A percentile compares a stretch with the other conserved stretches of the same genome.
phyloP scores from a whole-genome alignment of 2,797 vertebrate species.

The Melanotaenia boesemani region DNA sequence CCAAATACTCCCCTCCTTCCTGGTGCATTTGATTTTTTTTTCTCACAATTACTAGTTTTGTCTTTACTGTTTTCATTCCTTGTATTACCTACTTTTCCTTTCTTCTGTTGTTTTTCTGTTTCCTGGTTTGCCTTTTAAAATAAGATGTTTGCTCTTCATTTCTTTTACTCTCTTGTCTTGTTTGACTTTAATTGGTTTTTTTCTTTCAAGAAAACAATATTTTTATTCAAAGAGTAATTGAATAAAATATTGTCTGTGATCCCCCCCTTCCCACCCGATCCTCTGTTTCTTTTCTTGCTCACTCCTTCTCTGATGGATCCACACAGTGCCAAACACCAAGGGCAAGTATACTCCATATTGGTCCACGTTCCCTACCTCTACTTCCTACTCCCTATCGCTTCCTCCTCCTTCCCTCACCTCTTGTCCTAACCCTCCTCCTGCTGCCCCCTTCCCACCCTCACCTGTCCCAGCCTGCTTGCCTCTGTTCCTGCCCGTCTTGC shows the following conservation, averaged over 20 bases:
- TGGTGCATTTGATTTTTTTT: constrained; percentile 52
- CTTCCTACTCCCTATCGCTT: constrained; percentile 78
- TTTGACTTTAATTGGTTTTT: constrained; percentile 89
- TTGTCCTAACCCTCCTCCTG: constrained; percentile 82
- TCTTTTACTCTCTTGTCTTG: constrained; percentile 80
- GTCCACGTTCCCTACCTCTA: constrained; percentile 90
- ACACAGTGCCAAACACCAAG: constrained; percentile 95
- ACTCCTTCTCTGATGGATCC: constrained; percentile 99
- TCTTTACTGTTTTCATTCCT: constrained; percentile 57
- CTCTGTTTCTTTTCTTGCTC: constrained; percentile 99
- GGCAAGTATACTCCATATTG: constrained; percentile 99
- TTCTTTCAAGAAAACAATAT: constrained; percentile 96
- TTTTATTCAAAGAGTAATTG: constrained; percentile 99
- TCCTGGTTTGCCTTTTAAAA: constrained; percentile 74
- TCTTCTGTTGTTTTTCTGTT: constrained; percentile 45
- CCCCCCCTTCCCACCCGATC: constrained; percentile 91
- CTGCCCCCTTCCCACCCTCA: constrained; percentile 66
- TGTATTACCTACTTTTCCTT: constrained; percentile 39
- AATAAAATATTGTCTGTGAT: constrained; percentile 99
- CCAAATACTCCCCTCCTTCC: constrained; percentile 59
- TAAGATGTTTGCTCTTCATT: constrained; percentile 75
- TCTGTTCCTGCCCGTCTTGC: constrained; percentile 80
- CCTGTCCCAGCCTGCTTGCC: constrained; percentile 84
- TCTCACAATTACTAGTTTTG: constrained; percentile 58
- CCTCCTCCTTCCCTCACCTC: constrained; percentile 72